Evolutionary conservation across 1,140 invertebrate species (phyloP), one percentile per base, ranked within the genome.

Genomic region (Sminthurides bifidus): DNA sequence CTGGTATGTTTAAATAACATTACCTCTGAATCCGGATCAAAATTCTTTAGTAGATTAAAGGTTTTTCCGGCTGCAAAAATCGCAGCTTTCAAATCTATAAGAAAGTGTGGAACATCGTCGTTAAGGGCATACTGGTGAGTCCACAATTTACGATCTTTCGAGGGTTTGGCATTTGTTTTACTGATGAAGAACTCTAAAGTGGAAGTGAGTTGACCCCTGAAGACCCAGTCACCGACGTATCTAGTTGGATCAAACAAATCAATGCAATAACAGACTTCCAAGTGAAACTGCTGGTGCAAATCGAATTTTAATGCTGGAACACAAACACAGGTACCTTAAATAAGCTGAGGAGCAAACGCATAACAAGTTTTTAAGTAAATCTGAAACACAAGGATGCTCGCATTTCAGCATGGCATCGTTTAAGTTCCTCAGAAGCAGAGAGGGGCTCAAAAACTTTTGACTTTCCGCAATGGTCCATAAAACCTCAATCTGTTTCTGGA

Each of bases 31-130:
- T n/a, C n/a, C n/a, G n/a, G n/a, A n/a, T n/a, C n/a, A n/a, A n/a
- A n/a, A n/a, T n/a, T n/a, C n/a, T 55, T 50, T 17, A 62, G 30
- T 21, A 62, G 26, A 46, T 52, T 54, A 2, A 62, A 31, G 14
- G 50, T 50, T 54, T 60, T 61, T 30, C 63, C 63, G 0, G 63
- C 59, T 56, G 61, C 63, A 51, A 64, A 64, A 26, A 61, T 54
- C 10, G 41, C 5, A 23, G 46, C 35, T 3, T 45, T 21, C 21
- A 40, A 26, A 5, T 52, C 33, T 41, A 57, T 29, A 12, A 64
- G 17, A 54, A 61, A 64, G 1, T 44, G 8, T 17, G 63, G 63
- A 51, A 64, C 41, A 14, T 33, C 21, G n/a, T 35, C 30, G 15
- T 40, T 40, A 35, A 61, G 63, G 4, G 38, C 19, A 44, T 59